Conservation (phyloP, 2,888 invertebrate species). For the Drymonia ruficornis region DNA sequence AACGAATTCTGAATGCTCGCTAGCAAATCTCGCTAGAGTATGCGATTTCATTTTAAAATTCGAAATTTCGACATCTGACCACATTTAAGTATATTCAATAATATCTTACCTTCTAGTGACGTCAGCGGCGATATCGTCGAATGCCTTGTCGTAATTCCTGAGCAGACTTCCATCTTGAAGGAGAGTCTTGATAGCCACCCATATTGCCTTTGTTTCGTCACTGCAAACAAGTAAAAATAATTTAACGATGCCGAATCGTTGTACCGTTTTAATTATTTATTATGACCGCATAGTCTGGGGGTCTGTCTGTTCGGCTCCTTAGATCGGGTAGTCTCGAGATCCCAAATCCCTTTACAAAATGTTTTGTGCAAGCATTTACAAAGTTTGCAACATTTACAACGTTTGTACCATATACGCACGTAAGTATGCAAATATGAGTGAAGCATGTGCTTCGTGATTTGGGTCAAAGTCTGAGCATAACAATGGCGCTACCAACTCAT, state of each 20-base stretch:
- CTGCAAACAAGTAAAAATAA: constrained; percentile 42
- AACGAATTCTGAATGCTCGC: too few relatives aligned
- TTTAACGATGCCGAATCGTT: background rate
- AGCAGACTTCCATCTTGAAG: constrained; percentile 63
- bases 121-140: constrained; percentile 70
- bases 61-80: too few relatives aligned
- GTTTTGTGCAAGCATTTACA: too few relatives aligned
- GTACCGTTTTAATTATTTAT: too few relatives aligned
- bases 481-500: background rate
- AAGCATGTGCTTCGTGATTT: background rate
- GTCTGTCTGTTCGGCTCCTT: too few relatives aligned
- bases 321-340: too few relatives aligned
- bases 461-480: background rate
- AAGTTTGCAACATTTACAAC: too few relatives aligned
- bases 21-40: too few relatives aligned
- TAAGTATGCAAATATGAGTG: background rate
- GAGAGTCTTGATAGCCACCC: constrained; percentile 65
- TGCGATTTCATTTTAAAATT: too few relatives aligned
- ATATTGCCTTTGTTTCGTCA: constrained; percentile 68
- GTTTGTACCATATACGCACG: too few relatives aligned
- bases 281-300: too few relatives aligned
- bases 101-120: constrained; percentile 63
- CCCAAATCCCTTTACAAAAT: too few relatives aligned
- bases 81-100: background rate
- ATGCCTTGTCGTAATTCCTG: constrained; percentile 62